Conservation (phyloP, 2,888 invertebrate genomes). For the Xestia ashworthii region DNA sequence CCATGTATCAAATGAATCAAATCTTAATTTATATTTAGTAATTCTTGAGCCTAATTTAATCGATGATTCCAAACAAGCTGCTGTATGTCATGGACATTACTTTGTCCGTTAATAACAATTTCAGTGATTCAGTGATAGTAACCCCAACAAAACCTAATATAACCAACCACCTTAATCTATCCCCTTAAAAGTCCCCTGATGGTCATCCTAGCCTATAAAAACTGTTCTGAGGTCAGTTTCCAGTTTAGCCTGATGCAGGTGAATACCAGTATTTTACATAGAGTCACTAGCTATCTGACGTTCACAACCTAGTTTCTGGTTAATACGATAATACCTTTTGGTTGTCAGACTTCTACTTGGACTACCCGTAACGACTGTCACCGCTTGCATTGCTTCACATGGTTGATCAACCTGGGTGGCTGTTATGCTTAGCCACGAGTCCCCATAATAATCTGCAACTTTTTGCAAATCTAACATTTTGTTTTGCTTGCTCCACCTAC, state of each 20-base stretch:
- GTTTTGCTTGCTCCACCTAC: slow-evolving; percentile 13
- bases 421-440: background rate
- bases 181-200: background rate
- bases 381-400: background rate
- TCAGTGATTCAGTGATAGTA: background rate
- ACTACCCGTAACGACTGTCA: background rate
- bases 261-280: background rate
- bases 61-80: slow-evolving; percentile 11
- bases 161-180: background rate
- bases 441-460: background rate
- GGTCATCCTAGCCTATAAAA: background rate
- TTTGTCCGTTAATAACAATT: background rate
- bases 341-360: background rate
- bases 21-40: slow-evolving; percentile 2
- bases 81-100: slow-evolving; percentile 12
- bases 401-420: background rate
- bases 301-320: background rate
- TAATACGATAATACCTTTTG: background rate
- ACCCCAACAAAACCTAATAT: background rate
- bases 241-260: background rate
- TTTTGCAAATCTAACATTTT: background rate
- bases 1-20: slow-evolving; percentile 8
- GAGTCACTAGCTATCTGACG: background rate
- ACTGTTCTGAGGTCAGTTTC: background rate
- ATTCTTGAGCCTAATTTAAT: slow-evolving; percentile 1